Percentiles rank a stretch among this genome's conserved stretches.
Conservation (phyloP, 2,888 invertebrate genomes). For the Tetanocera ferruginea region DNA sequence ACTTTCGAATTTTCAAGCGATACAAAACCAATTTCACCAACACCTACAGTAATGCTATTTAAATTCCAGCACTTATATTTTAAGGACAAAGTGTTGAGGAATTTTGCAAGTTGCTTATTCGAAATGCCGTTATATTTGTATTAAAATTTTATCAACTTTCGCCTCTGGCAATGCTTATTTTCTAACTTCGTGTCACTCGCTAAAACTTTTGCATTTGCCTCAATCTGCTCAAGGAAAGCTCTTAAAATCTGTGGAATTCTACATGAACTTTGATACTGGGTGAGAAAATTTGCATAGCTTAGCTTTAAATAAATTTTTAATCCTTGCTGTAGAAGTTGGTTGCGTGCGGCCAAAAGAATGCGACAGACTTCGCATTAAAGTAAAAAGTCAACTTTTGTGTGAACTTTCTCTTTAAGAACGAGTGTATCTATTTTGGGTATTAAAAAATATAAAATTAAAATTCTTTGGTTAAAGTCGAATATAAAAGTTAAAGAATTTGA, state of each 20-base stretch:
- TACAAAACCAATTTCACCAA: no score
- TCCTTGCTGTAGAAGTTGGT: background rate
- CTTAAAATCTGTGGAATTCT: background rate
- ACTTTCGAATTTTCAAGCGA: no score
- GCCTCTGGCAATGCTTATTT: background rate
- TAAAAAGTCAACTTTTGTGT: no score
- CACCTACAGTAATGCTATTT: no score
- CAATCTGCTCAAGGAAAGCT: background rate
- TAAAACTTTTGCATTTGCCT: background rate
- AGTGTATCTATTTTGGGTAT: no score
- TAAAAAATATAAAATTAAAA: no score
- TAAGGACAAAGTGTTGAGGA: background rate
- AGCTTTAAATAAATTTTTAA: slow-evolving; percentile 20
- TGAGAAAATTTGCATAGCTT: slow-evolving; percentile 19
- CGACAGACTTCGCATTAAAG: no score
- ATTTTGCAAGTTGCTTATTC: background rate
- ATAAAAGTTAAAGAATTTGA: no score
- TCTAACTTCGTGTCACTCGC: background rate
- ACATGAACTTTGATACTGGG: background rate
- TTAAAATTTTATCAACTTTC: background rate
- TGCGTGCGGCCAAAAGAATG: background rate
- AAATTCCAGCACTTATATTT: no score
- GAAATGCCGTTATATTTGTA: background rate
- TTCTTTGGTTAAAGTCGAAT: no score
- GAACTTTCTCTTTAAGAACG: no score